Percentiles rank a stretch among this genome's conserved stretches.
Conservation (phyloP, 2,888 invertebrate species). For the Drosophila recens region DNA sequence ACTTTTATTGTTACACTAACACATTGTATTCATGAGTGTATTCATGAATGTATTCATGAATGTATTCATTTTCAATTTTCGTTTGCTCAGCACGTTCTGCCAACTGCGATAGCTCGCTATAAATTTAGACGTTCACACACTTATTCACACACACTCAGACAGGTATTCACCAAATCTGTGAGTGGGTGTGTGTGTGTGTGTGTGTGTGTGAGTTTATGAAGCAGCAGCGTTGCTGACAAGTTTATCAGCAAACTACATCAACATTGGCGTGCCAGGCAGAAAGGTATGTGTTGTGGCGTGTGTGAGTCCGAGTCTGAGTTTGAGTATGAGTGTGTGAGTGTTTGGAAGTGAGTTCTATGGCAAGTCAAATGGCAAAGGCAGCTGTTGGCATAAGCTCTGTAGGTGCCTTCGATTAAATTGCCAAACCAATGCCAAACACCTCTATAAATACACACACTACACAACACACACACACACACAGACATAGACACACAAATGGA, state of each 20-base stretch:
- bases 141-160: constrained; percentile 4
- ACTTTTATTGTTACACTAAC: constrained; percentile 1
- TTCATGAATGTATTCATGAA: constrained; percentile 23
- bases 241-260: constrained; percentile 66
- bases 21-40: constrained; percentile 4
- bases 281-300: constrained; percentile 5
- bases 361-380: constrained; percentile 38
- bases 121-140: constrained; percentile 45
- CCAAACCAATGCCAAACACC: constrained; percentile 56
- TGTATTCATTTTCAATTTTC: constrained; percentile 25
- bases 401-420: constrained; percentile 36
- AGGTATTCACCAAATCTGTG: constrained; percentile 20
- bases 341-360: constrained; percentile 22
- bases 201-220: constrained; percentile 11
- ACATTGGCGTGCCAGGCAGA: constrained; percentile 27
- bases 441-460: constrained; percentile 55
- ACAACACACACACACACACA: constrained; percentile 10
- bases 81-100: constrained; percentile 17
- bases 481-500: neutral
- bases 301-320: neutral
- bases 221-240: constrained; percentile 50
- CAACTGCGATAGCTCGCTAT: constrained; percentile 33
- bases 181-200: constrained; percentile 14
- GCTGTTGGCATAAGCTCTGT: constrained; percentile 24
- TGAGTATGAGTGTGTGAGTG: constrained; percentile 11